Evolutionary conservation across 1,140 invertebrate species (phyloP).

Genomic region (Drosophila neocordata): DNA sequence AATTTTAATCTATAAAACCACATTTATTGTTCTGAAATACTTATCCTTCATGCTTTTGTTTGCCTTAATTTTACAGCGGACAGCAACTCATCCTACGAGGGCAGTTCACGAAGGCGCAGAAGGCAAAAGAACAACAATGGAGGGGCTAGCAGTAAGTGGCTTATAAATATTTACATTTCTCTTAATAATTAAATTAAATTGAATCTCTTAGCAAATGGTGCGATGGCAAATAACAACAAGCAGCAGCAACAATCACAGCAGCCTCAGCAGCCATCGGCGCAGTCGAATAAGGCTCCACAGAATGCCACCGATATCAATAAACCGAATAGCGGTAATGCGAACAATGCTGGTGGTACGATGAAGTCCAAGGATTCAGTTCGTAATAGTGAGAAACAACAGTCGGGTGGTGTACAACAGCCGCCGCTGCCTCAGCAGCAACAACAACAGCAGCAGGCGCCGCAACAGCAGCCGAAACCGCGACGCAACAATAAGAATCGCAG

Average conservation of each 20-base stretch:
- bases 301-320: slow-evolving; percentile 70
- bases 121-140: slow-evolving; percentile 79
- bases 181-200: not conserved
- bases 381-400: slow-evolving; percentile 52
- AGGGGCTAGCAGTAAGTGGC: slow-evolving; percentile 69
- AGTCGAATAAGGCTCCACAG: slow-evolving; percentile 51
- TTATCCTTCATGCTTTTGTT: too few relatives aligned
- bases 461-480: slow-evolving; percentile 70
- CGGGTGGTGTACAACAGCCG: slow-evolving; percentile 27
- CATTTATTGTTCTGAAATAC: too few relatives aligned
- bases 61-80: slow-evolving; percentile 54
- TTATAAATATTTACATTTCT: not conserved
- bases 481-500: slow-evolving; percentile 77
- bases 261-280: slow-evolving; percentile 38
- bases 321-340: slow-evolving; percentile 69
- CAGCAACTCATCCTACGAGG: slow-evolving; percentile 81
- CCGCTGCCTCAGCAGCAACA: slow-evolving; percentile 44
- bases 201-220: slow-evolving; percentile 66
- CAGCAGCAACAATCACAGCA: slow-evolving; percentile 43
- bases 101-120: slow-evolving; percentile 77
- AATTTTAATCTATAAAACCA: too few relatives aligned
- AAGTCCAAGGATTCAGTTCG: slow-evolving; percentile 61
- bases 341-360: slow-evolving; percentile 49
- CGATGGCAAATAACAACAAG: slow-evolving; percentile 73
- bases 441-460: slow-evolving; percentile 37